Base-by-base conservation (phyloP, 2,797 vertebrate genomes). In the Tokudaia tokunoshimensis region DNA sequence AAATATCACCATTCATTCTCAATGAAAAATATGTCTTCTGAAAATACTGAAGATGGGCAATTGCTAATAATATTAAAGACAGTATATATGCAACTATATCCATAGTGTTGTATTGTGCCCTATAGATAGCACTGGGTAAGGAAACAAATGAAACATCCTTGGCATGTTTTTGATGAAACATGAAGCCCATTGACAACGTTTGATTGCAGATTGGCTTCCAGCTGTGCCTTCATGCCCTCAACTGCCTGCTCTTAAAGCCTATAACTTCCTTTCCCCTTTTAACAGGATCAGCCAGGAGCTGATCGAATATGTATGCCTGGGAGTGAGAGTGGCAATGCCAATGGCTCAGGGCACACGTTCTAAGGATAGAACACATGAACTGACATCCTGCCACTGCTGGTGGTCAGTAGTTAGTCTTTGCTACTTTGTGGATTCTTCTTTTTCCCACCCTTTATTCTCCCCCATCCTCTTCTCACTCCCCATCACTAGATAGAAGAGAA, bases 61-160 rank as follows among this genome's bases (percentile, higher is more conserved):
- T 37, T 41, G 24, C 31, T 89, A 92, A 92, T 92, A 80, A 65
- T 85, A 63, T 50, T 89, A 80, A 55, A 94, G n/a, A 44, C 55
- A 61, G 13, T 44, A 26, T 31, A 63, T 52, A 26, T 50, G 19
- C 15, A 87, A 20, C 41, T 81, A 20, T 81, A 94, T 79, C 65
- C 61, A 74, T 9, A 87, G n/a, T 55, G 20, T 59, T 24, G 14
- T 76, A 15, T 31, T 41, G 6, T 22, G 12, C 76, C n/a, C 63
- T 76, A 12, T 4, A 76, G 50, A 61, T 37, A 82, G 31, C 34
- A 50, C 34, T 52, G 59, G 37, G 20, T 19, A 47, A 57, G 4
- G 34, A 91, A 59, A 80, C 55, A 13, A 81, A 81, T 22, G 34
- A 76, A 82, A 74, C 87, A 4, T 20, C 20, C 31, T 75, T 15